Base-by-base conservation (phyloP, 2,888 invertebrate species). In the Pardosa pseudoannulata region DNA sequence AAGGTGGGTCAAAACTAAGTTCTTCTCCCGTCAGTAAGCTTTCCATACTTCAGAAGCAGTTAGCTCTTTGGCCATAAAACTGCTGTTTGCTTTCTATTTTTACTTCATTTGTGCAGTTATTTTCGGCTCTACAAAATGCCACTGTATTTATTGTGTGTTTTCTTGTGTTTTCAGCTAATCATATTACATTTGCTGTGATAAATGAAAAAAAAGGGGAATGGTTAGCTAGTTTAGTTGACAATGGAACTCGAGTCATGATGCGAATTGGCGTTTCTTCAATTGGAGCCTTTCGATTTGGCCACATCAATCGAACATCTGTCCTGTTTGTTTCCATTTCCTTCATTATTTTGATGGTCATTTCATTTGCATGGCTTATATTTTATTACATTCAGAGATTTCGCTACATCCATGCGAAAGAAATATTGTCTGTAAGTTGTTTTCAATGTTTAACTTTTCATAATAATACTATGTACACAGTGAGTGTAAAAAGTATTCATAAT, bases 351-450 rank as follows among this genome's bases (percentile, higher is more conserved):
- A 97, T 98, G 97, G 95, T 97, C 90, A 97, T 98, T 89, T 97
- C 97, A 0, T 93, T 98, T 90, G 96, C 97, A 28, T 98, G 98
- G 98, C 94, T 98, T 62, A 95, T 98, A 87, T 98, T 98, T 93
- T 98, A 98, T 93, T 98, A 98, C 92, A 96, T 98, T 75, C 98
- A 98, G 92, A 93, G 97, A 89, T 97, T 98, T 92, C 93, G 98
- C 87, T 97, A 98, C 91, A 95, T 97, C 88, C 97, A 98, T 92
- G 97, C 97, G 86, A 98, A 98, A 92, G 97, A 98, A 91, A 94
- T 96, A 91, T 94, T 98, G 89, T 97, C 97, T 91, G 97, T 97
- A 90, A 92, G 93, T 92, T 36, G 3, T 23, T n/a, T n/a, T n/a
- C n/a, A n/a, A n/a, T n/a, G n/a, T n/a, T n/a, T n/a, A n/a, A n/a